Evolutionary conservation across 2,113 vertebrate species (phyloP), one percentile per base, ranked within the genome.

Genomic region (Lutjanus erythropterus): DNA sequence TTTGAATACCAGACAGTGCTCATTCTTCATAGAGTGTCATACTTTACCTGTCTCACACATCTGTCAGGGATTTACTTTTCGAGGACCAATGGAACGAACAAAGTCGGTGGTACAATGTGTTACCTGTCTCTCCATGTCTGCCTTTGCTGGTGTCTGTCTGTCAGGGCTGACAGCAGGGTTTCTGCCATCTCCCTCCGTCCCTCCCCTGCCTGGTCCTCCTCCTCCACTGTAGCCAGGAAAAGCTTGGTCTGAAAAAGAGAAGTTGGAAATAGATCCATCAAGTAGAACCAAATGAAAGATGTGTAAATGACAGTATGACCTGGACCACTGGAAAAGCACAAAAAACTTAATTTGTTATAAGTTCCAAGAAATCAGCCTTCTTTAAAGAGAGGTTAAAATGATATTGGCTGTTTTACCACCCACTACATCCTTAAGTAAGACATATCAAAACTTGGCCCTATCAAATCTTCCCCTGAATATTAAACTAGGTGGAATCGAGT

Each of bases 41-140:
- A 52, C 56, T 61, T 62, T 64, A 39, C 39, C 33, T 42, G 64
- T 60, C 58, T 73, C 70, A 69, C 59, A 53, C 66, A 69, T 55
- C 39, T 79, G 76, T 76, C 49, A 80, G 35, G 64, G 33, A 68
- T 75, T 59, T 46, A 59, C 73, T 44, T 73, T 59, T 46, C 42
- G 1, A 47, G 33, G 44, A 62, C 25, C 52, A 55, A 23, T 15
- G n/a, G 31, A 50, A 33, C 47, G 52, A 77, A 85, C 23, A 77
- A 72, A 67, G 76, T 68, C 18, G 14, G 74, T 59, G 74, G 47
- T 71, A 71, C 60, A 80, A 2, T 75, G 69, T 78, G 59, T 94
- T 87, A 99, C 98, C 98, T 98, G 92, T 93, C 92, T 59, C 95
- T 95, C 98, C 98, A 99, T 49, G 97, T 97, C 86, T 95, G 94